A percentile compares a stretch with the other conserved stretches of the same genome.
Evolutionary conservation across 2,888 invertebrate genomes (phyloP).

Genomic region (Sinodicranocentrus sp.): DNA sequence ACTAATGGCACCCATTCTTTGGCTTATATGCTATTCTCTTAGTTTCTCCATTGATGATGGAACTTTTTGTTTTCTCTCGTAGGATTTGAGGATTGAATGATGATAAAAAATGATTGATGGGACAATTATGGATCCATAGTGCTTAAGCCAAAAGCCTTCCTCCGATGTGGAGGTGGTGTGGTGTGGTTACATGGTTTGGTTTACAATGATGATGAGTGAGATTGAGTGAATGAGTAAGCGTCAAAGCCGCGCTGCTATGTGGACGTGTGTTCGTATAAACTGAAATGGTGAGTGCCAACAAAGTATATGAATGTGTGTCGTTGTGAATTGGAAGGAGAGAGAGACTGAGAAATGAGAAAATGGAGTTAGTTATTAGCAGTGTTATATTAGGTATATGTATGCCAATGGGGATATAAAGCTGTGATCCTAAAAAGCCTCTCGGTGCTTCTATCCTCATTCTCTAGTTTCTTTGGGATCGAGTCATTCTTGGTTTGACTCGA

Average conservation of each 20-base stretch:
- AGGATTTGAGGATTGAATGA: conserved; percentile 60
- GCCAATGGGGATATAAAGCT: background rate
- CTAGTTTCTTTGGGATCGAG: background rate
- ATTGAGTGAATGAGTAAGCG: conserved; percentile 14
- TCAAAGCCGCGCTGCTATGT: background rate
- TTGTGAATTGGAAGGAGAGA: background rate
- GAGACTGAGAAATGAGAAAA: conserved; percentile 21
- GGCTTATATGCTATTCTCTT: background rate
- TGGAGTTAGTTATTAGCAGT: conserved; percentile 26
- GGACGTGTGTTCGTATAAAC: background rate
- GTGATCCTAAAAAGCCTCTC: conserved; percentile 2
- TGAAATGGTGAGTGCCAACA: too few species aligned
- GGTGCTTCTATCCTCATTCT: background rate
- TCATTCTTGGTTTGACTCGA: conserved; percentile 9
- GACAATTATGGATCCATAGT: conserved; percentile 59
- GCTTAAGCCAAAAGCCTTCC: conserved; percentile 33
- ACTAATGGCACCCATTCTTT: conserved; percentile 28
- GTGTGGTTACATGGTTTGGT: conserved; percentile 18
- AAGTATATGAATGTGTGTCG: background rate
- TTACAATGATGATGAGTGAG: conserved; percentile 17
- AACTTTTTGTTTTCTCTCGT: conserved; percentile 54
- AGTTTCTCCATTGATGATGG: conserved; percentile 2
- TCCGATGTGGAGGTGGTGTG: conserved; percentile 16
- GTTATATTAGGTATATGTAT: background rate
- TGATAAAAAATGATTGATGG: conserved; percentile 66